These are phyloP conservation scores for Tretioscincus oriximinensis DNA, from an alignment of 2,113 vertebrate genomes.

Conservation along the genomic window DNA sequence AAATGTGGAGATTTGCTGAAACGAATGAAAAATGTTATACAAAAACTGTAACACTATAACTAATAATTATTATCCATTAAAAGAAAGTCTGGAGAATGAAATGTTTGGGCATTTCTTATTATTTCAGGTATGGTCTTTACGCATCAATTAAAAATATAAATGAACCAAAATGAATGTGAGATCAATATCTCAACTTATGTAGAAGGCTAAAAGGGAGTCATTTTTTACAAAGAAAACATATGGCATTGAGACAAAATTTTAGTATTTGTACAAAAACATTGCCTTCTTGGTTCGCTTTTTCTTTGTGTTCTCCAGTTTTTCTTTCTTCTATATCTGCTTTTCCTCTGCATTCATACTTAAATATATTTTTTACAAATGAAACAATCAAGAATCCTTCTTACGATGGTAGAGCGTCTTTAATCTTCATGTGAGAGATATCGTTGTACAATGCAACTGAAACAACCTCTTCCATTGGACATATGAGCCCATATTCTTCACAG, in stretches of 20 bases:
- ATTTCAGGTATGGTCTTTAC: no score
- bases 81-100: no score
- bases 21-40: no score
- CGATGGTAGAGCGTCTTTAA: slow-evolving; percentile 96
- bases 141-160: no score
- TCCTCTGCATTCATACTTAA: background rate
- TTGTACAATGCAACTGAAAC: slow-evolving; percentile 94
- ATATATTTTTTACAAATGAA: background rate
- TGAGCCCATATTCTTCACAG: slow-evolving; percentile 96
- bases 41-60: no score
- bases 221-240: background rate
- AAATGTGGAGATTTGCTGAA: no score
- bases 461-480: slow-evolving; percentile 97
- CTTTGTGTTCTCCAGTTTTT: background rate
- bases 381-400: slow-evolving; percentile 77
- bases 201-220: background rate
- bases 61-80: no score
- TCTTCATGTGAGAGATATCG: slow-evolving; percentile 97
- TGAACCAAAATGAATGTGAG: no score
- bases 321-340: background rate
- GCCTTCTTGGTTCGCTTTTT: background rate
- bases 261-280: background rate
- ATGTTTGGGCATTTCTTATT: no score
- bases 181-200: no score
- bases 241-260: background rate